These are phyloP conservation scores for Oithona nana DNA, from an alignment of 2,888 invertebrate species.

Conservation along the genomic window DNA sequence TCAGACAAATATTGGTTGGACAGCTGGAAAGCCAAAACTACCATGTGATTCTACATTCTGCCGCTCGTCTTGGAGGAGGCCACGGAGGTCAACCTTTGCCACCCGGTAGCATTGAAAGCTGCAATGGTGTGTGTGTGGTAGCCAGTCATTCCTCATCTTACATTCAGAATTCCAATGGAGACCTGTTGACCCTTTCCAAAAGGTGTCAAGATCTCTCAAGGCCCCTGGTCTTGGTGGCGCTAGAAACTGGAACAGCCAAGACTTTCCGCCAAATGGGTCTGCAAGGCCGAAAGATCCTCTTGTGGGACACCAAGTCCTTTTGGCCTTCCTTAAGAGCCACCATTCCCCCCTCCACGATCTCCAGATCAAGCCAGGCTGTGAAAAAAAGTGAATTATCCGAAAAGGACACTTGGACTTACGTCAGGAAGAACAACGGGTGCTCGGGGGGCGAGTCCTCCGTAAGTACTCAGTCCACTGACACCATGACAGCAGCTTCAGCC, in stretches of 20 bases:
- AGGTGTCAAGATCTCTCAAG: neutral
- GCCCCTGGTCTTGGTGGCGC: neutral
- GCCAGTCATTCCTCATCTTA: neutral
- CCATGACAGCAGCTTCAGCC: neutral
- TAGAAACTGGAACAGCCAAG: neutral
- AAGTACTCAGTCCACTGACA: slow-evolving; percentile 11
- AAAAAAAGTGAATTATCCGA: neutral
- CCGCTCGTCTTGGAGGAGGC: neutral
- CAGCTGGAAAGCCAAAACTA: neutral
- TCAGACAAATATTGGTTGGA: neutral
- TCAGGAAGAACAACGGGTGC: neutral
- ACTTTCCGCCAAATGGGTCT: neutral
- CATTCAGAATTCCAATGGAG: neutral
- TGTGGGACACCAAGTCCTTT: neutral
- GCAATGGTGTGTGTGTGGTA: neutral
- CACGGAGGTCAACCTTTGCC: too few species aligned
- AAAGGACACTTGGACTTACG: slow-evolving; percentile 11
- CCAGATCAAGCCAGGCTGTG: neutral
- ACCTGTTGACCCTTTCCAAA: neutral
- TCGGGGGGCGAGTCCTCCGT: slow-evolving; percentile 1
- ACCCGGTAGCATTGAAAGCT: neutral
- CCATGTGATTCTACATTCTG: neutral
- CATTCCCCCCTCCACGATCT: neutral
- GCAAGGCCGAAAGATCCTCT: neutral
- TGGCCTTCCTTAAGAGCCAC: neutral